Conservation (phyloP, 2,113 vertebrate species). For the Embiotoca jacksoni region DNA sequence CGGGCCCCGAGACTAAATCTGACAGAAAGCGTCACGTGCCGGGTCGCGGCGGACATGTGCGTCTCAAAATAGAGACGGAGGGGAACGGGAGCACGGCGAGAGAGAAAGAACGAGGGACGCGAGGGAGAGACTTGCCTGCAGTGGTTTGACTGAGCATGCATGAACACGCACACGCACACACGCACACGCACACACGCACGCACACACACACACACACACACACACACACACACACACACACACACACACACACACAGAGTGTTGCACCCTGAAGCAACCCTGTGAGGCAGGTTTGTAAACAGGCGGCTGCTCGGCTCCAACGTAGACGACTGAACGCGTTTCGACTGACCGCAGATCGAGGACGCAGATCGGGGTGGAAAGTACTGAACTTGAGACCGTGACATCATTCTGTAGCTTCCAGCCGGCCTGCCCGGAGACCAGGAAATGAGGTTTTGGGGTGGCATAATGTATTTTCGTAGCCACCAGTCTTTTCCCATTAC, state of each 20-base stretch:
- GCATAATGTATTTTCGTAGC: not conserved
- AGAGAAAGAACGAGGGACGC: constrained; percentile 15
- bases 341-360: not conserved
- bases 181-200: not conserved
- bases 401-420: constrained; percentile 2
- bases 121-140: constrained; percentile 36
- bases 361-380: not conserved
- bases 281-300: constrained; percentile 25
- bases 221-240: not conserved
- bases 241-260: not conserved
- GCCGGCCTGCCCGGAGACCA: no score
- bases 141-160: constrained; percentile 53
- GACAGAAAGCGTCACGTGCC: constrained; percentile 68
- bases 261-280: constrained; percentile 26
- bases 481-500: no score
- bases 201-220: constrained; percentile 42
- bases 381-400: not conserved
- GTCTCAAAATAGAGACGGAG: constrained; percentile 67
- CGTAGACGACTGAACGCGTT: not conserved
- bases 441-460: not conserved
- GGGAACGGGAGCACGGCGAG: constrained; percentile 14
- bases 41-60: constrained; percentile 69
- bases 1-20: constrained; percentile 52
- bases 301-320: constrained; percentile 14
- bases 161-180: constrained; percentile 45